A percentile compares a stretch with the other conserved stretches of the same genome.
phyloP scores from a whole-genome alignment of 2,797 vertebrate genomes.

The Tauraco hartlaubi region DNA sequence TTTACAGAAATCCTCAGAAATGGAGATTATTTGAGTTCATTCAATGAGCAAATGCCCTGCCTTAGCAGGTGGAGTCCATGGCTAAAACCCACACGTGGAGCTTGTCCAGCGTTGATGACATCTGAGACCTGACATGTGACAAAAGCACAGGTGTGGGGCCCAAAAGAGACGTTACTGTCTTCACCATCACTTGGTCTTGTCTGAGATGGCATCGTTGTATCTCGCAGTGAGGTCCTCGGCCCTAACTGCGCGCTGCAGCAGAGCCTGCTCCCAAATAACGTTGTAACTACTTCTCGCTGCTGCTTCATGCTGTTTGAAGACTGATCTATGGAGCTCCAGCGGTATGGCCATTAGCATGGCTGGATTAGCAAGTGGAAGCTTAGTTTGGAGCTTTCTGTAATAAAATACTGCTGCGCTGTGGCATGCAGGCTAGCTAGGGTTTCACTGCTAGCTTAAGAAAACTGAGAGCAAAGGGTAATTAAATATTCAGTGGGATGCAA shows the following conservation, averaged over 20 bases:
- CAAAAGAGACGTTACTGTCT: neutral
- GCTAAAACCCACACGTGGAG: accelerated
- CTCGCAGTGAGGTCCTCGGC: neutral
- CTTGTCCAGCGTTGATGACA: neutral
- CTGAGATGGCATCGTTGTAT: neutral
- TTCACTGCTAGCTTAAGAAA: constrained; percentile 17
- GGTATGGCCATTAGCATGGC: accelerated
- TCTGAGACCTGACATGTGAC: neutral
- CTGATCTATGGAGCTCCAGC: neutral
- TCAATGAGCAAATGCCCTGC: neutral
- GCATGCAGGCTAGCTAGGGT: neutral
- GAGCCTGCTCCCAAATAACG: neutral
- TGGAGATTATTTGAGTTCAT: neutral
- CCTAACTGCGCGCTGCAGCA: neutral
- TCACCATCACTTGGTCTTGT: neutral
- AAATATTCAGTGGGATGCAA: constrained; percentile 48
- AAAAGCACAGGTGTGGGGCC: accelerated
- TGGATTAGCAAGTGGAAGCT: neutral
- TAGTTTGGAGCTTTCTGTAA: constrained; percentile 13
- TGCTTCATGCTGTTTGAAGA: neutral
- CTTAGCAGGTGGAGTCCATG: neutral
- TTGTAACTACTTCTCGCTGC: neutral
- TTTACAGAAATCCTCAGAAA: neutral
- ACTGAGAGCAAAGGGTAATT: constrained; percentile 37
- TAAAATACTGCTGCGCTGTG: neutral